Evolutionary conservation across 2,113 vertebrate species (phyloP).

Genomic region (Lamprologus sp.): DNA sequence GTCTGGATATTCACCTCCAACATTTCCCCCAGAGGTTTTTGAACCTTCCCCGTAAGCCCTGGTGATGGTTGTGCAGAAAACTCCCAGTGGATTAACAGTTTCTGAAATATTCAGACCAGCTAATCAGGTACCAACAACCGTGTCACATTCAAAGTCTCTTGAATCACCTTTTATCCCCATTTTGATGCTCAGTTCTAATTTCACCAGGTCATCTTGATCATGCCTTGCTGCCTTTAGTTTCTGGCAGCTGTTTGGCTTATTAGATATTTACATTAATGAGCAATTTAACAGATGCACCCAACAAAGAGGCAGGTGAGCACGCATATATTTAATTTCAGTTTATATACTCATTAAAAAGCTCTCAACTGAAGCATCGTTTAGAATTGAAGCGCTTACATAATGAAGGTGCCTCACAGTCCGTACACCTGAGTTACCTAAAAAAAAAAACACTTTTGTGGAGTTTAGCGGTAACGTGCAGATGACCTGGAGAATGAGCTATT

Average conservation of each 20-base stretch:
- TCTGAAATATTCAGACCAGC: neutral
- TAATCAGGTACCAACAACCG: neutral
- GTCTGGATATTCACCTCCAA: neutral
- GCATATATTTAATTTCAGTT: neutral
- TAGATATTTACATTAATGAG: neutral
- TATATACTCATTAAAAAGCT: neutral
- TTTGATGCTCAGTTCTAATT: neutral
- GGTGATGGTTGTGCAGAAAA: neutral
- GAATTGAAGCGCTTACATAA: neutral
- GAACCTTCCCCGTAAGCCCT: neutral
- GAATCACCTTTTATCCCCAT: neutral
- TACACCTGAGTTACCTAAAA: neutral
- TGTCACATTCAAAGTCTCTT: neutral
- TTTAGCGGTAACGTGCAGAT: neutral
- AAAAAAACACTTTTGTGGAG: neutral
- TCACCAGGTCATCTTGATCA: neutral
- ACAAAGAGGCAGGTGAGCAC: neutral
- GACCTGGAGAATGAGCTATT: neutral
- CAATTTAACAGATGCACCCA: neutral
- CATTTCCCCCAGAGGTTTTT: neutral
- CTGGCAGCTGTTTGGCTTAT: neutral
- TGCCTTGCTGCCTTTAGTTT: neutral
- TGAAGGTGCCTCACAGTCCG: neutral
- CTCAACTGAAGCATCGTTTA: neutral
- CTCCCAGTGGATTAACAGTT: neutral